Base-by-base conservation (phyloP, 2,888 invertebrate species). In the Cheilosia scutellata region DNA sequence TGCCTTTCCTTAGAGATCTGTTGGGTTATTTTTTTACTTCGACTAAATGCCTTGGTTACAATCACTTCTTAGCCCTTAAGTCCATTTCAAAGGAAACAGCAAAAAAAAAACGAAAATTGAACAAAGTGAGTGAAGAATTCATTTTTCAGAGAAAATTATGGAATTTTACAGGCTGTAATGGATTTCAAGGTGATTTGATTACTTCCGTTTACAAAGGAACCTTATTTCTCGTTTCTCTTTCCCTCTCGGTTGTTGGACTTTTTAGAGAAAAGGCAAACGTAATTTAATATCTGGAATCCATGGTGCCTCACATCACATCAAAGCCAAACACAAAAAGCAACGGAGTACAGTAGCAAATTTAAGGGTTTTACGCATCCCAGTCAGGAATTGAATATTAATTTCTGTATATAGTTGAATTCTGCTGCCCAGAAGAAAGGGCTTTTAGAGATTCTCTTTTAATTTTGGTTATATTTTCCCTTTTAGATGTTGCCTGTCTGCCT, bases 161-260 rank as follows among this genome's bases (percentile, higher is more conserved):
- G 58, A 66, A 49, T 58, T 40, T 58, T 40, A 66, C 49, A 76
- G 40, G 65, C 58, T 49, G 44, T 66, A 58, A 76, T 76, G 58
- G 58, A 58, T 76, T 76, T 76, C 40, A 76, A 76, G 49, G 57
- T 76, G 57, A 66, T 66, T 66, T 66, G 49, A 76, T 76, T 76
- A 58, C 58, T 40, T 44, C 47, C 66, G 49, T 76, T 51, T 58
- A 20, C 16, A 3, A 40, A 27, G 20, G 16, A 16, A n/a, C 5
- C 16, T 6, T 44, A 13, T n/a, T n/a, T 6, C 44, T 44, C 3
- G 5, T 11, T 37, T 57, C 4, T 20, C 40, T 11, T 13, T 25
- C 58, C 40, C 5, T 40, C 58, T 16, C 37, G 13, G 6, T 3
- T 58, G n/a, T 37, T 44, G n/a, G 20, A 47, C 20, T 47, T 6